Base-by-base conservation (phyloP, 2,113 vertebrate genomes). In the Ptilonorhynchus violaceus region DNA sequence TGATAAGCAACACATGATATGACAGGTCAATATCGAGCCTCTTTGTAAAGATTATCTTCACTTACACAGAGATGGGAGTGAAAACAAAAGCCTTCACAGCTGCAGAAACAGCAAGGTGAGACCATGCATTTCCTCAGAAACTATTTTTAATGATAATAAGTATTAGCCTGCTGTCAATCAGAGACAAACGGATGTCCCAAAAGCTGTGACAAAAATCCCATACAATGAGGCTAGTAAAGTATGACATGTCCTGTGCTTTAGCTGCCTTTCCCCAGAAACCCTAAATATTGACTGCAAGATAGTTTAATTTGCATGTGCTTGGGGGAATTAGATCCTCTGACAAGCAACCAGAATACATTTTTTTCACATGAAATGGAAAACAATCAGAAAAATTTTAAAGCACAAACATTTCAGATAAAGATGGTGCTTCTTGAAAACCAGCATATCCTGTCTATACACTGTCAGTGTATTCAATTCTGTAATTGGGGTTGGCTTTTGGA, bases 111-210 rank as follows among this genome's bases (percentile, higher is more conserved):
- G 92, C 82, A 96, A 98, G 97, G 97, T 96, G 96, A 98, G 96
- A 97, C 77, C 67, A 97, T 55, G 80, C 70, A 97, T 98, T 98
- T 97, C 93, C 89, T 77, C 79, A 89, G 76, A 97, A 97, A 44
- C 42, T 89, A 68, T 95, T 97, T 96, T 96, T 98, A 98, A 98
- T 97, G 97, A 98, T 98, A 98, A 98, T 98, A 97, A 21, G 33
- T 98, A 98, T 98, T 99, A 99, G 97, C 92, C 96, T 96, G 63
- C 98, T 98, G 98, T 98, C 98, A 98, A 87, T 98, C 96, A 97
- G 89, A 96, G 89, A 84, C 88, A 98, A 97, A 88, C 33, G 96
- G 92, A 88, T 91, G 79, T 95, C 94, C 78, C 35, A 37, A 95
- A 97, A 93, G 11, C 82, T 80, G 42, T 66, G 84, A 90, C 83